Conservation (phyloP, 2,797 vertebrate genomes). For the Morelia viridis region DNA sequence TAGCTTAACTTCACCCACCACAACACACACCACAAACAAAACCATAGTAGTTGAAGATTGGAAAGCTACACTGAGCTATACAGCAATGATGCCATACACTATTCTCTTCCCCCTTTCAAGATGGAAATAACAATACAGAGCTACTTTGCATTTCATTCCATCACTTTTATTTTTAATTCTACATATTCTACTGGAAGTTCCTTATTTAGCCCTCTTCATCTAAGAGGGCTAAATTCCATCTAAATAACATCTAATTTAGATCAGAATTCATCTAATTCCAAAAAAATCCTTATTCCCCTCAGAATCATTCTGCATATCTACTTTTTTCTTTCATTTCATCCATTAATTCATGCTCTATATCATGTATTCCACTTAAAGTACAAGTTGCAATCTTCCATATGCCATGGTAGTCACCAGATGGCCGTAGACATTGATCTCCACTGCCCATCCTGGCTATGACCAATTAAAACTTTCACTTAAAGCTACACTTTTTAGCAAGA, state of each 20-base stretch:
- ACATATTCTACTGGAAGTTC: too few species aligned
- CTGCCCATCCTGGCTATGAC: neutral
- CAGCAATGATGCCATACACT: too few species aligned
- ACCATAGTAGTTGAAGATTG: neutral
- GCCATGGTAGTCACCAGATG: neutral
- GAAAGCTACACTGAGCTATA: neutral
- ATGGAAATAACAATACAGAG: too few species aligned
- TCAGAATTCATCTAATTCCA: neutral
- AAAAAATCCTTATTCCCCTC: neutral
- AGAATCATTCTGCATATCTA: neutral
- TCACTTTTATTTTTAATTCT: too few species aligned
- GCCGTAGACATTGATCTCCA: neutral
- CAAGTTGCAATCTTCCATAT: neutral
- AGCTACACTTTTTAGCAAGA: neutral
- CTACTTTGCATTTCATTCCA: too few species aligned
- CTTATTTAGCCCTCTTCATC: neutral
- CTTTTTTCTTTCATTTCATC: neutral
- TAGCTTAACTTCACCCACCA: neutral
- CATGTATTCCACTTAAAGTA: neutral
- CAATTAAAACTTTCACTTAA: neutral
- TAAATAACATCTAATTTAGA: too few species aligned
- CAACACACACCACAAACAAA: neutral
- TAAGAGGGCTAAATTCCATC: too few species aligned
- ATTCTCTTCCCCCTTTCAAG: too few species aligned
- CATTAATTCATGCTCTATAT: neutral